Conservation (phyloP, 2,113 vertebrate species). For the Heteronetta atricapilla region DNA sequence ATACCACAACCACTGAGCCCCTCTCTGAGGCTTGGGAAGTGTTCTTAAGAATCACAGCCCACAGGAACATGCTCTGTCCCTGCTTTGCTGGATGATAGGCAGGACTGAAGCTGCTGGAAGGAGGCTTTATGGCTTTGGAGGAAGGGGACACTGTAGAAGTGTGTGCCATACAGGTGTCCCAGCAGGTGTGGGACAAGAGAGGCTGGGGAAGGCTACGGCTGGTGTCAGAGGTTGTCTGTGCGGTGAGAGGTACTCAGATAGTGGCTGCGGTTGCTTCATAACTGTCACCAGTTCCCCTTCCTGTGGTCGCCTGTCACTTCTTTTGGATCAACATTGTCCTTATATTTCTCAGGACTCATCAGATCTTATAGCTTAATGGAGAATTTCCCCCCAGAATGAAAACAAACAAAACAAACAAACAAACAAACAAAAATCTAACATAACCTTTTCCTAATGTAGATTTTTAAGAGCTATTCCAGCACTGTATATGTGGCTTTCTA, state of each 20-base stretch:
- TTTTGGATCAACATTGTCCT: background rate
- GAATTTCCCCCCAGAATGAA: background rate
- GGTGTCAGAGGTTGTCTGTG: background rate
- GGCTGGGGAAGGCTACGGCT: background rate
- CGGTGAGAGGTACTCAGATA: background rate
- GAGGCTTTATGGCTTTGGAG: background rate
- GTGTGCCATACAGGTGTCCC: background rate
- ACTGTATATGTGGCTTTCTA: background rate
- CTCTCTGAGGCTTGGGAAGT: background rate
- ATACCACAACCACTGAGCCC: background rate
- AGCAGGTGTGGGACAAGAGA: background rate
- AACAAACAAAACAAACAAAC: background rate
- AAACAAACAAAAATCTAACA: background rate
- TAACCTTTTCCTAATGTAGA: background rate
- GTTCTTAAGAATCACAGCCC: background rate
- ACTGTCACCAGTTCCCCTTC: background rate
- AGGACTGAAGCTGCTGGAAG: background rate
- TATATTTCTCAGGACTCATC: background rate
- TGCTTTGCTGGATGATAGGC: background rate
- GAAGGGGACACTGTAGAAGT: background rate
- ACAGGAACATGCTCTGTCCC: background rate
- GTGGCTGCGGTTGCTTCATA: background rate
- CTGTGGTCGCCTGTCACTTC: accelerated
- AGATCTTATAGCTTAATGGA: background rate
- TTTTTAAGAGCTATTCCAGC: background rate